phyloP scores from a whole-genome alignment of 1,140 invertebrate genomes.

The Hylaeus volcanicus region DNA sequence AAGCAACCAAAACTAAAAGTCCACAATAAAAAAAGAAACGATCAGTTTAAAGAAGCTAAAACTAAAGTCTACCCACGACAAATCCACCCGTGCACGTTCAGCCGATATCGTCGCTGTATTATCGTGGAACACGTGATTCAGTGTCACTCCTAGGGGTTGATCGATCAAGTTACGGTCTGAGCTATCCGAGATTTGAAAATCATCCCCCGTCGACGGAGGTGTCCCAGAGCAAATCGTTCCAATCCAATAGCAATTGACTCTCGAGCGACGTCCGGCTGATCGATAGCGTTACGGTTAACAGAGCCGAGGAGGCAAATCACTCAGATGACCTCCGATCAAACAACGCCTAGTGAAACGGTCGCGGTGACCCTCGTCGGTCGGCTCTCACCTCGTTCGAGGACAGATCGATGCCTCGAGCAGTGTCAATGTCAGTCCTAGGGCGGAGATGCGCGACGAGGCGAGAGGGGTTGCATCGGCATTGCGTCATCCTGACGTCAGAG shows the following conservation, averaged over 20 bases:
- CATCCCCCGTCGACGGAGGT: neutral
- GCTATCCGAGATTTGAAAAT: no score
- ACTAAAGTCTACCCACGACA: no score
- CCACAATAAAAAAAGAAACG: no score
- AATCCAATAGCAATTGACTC: neutral
- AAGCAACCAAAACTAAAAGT: no score
- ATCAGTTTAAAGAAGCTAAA: no score
- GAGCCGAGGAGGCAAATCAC: constrained; percentile 54
- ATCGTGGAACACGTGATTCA: no score
- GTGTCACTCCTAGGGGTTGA: no score
- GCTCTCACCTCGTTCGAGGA: constrained; percentile 53
- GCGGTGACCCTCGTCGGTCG: constrained; percentile 51
- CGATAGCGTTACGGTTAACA: neutral
- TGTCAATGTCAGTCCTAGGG: constrained; percentile 73
- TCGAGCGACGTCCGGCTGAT: neutral
- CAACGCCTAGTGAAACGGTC: constrained; percentile 50
- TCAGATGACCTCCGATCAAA: constrained; percentile 57
- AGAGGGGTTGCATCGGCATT: constrained; percentile 51
- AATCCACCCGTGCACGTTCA: no score
- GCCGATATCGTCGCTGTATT: no score
- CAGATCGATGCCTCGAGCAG: constrained; percentile 65
- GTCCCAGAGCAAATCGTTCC: no score
- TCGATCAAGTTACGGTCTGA: no score
- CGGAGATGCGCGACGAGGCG: constrained; percentile 48
- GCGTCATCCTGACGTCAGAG: constrained; percentile 70